Conservation (phyloP, 2,888 invertebrate species). For the Lucinisca nassula region DNA sequence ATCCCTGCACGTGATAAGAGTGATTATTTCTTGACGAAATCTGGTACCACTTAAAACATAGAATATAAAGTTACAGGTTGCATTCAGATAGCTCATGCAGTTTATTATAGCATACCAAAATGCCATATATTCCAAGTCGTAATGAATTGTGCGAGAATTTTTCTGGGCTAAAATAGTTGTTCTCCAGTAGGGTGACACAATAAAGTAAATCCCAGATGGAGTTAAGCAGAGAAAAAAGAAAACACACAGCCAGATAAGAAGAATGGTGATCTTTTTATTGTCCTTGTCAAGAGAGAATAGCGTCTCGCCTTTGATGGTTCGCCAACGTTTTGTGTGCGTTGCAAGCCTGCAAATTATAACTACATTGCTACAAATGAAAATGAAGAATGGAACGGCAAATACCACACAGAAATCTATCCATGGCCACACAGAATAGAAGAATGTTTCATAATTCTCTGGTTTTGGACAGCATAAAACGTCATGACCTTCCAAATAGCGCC, state of each 20-base stretch:
- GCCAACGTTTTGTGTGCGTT: not conserved
- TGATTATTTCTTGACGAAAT: constrained; percentile 74
- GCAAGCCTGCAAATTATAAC: not conserved
- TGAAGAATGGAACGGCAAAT: not conserved
- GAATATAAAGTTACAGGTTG: constrained; percentile 77
- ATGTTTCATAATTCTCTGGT: not conserved
- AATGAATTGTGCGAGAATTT: not conserved
- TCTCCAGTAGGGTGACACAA: constrained; percentile 49
- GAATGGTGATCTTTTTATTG: constrained; percentile 27
- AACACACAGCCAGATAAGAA: constrained; percentile 70
- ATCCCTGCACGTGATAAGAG: constrained; percentile 54
- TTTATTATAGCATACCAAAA: constrained; percentile 72
- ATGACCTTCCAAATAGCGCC: not conserved
- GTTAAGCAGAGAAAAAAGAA: constrained; percentile 73
- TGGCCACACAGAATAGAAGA: not conserved
- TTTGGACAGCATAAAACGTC: not conserved
- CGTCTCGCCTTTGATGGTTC: not conserved
- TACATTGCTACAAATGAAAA: not conserved
- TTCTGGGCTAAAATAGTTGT: not conserved
- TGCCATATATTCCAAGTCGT: not conserved
- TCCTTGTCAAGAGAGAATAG: not conserved
- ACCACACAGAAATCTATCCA: constrained; percentile 12
- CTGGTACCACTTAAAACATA: constrained; percentile 77
- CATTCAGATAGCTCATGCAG: constrained; percentile 75
- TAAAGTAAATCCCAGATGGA: constrained; percentile 63